Evolutionary conservation across 2,113 vertebrate species (phyloP).

Genomic region (Patagioenas fasciata): DNA sequence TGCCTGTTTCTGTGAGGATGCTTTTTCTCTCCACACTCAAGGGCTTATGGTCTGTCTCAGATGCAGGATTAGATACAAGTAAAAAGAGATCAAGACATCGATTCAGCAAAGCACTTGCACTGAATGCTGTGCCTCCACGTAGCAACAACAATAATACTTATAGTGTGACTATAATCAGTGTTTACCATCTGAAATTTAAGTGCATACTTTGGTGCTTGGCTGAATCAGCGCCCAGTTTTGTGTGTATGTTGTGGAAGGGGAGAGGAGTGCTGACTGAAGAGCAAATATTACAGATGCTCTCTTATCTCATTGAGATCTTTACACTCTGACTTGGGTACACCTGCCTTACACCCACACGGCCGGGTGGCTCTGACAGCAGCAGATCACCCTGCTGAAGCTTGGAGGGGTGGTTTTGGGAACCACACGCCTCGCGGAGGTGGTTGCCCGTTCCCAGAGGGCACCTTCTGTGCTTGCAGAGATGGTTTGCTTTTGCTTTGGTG

Average conservation of each 20-base stretch:
- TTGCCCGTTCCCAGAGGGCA: not conserved
- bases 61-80: not conserved
- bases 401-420: not conserved
- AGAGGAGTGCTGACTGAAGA: not conserved
- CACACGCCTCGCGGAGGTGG: rapidly evolving
- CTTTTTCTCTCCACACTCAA: not conserved
- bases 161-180: not conserved
- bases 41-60: not conserved
- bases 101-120: not conserved
- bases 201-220: not conserved
- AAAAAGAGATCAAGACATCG: not conserved
- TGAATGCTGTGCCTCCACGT: not conserved
- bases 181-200: not conserved
- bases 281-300: not conserved
- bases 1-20: not conserved
- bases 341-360: rapidly evolving
- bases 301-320: not conserved
- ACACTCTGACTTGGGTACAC: rapidly evolving
- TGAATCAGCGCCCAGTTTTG: not conserved
- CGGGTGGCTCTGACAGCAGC: not conserved
- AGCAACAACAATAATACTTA: not conserved
- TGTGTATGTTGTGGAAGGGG: not conserved
- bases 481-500: not conserved
- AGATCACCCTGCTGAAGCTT: not conserved
- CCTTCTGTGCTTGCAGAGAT: not conserved